Evolutionary conservation across 2,113 vertebrate genomes (phyloP).

Genomic region (Genyomyrus donnyi): DNA sequence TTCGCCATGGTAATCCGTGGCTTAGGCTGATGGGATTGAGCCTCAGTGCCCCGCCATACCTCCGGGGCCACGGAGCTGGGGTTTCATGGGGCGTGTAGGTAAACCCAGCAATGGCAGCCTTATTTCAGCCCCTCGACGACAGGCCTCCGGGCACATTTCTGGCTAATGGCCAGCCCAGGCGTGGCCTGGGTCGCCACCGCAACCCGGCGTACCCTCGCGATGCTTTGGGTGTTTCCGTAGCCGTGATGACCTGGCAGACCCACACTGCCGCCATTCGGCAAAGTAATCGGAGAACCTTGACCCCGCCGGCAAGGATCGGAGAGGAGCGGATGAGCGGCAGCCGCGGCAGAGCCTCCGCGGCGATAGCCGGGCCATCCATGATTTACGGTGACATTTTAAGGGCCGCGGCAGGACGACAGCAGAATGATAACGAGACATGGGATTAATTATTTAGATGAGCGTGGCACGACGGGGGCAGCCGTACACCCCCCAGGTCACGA

Average conservation of each 20-base stretch:
- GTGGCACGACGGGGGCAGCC: background rate
- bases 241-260: background rate
- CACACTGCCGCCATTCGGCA: background rate
- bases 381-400: slow-evolving; percentile 21
- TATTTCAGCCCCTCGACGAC: background rate
- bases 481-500: background rate
- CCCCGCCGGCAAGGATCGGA: background rate
- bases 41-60: slow-evolving; percentile 23
- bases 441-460: slow-evolving; percentile 31
- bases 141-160: background rate
- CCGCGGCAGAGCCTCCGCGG: background rate
- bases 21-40: slow-evolving; percentile 58
- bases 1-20: slow-evolving; percentile 54
- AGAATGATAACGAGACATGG: slow-evolving; percentile 14
- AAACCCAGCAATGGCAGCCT: slow-evolving; percentile 31
- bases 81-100: slow-evolving; percentile 34
- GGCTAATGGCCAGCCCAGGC: background rate
- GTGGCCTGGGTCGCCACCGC: background rate
- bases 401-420: background rate
- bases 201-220: background rate
- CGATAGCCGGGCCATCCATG: slow-evolving; percentile 22
- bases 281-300: background rate
- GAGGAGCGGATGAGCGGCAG: background rate
- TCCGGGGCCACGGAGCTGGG: background rate
- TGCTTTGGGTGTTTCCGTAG: background rate